A percentile compares a stretch with the other conserved stretches of the same genome.
Conservation (phyloP, 2,113 vertebrate genomes). For the Poeciliopsis retropinna region DNA sequence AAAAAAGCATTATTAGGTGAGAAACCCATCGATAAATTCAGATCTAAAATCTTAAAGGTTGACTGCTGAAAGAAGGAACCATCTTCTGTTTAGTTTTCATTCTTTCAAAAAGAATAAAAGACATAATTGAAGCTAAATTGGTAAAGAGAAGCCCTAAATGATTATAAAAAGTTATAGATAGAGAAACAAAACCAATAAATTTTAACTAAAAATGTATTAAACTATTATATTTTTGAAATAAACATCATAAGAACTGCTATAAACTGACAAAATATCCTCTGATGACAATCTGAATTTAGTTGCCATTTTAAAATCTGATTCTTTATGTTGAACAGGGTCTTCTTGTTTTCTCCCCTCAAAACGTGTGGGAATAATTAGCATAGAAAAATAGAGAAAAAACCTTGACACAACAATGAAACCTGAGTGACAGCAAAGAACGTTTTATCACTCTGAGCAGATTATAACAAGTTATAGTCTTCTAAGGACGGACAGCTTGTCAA, state of each 20-base stretch:
- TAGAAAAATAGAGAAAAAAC: neutral
- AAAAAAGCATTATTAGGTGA: neutral
- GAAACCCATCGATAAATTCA: no score
- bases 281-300: neutral
- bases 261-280: neutral
- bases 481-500: neutral
- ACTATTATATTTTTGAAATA: no score
- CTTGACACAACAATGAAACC: neutral
- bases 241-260: no score
- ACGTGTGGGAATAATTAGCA: neutral
- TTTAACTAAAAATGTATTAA: no score
- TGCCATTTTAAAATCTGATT: neutral
- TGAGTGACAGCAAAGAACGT: neutral
- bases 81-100: no score
- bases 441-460: neutral
- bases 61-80: no score
- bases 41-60: no score
- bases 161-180: no score
- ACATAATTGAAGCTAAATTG: no score
- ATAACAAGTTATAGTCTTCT: constrained; percentile 1
- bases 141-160: no score
- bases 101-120: neutral
- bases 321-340: neutral
- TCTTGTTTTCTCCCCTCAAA: neutral
- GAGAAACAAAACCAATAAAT: no score